Conservation (phyloP, 2,113 vertebrate species). For the Lepus europaeus region DNA sequence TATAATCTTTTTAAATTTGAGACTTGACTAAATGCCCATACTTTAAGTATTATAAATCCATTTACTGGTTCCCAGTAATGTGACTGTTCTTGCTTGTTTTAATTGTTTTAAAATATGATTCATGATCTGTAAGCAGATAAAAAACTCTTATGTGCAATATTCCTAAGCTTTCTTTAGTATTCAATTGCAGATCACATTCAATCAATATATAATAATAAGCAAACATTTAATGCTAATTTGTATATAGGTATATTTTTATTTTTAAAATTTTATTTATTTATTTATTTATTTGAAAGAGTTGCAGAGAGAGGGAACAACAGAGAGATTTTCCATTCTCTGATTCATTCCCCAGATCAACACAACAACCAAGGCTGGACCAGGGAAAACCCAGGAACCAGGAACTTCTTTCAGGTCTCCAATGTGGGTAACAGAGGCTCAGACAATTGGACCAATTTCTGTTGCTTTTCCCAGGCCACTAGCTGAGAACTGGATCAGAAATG, state of each 20-base stretch:
- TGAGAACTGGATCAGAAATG: no score
- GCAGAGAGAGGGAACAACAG: no score
- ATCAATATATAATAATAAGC: not conserved
- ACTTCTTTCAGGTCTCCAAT: no score
- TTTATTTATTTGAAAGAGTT: no score
- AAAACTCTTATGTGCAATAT: not conserved
- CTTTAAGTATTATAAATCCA: not conserved
- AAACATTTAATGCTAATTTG: not conserved
- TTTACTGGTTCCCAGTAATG: not conserved
- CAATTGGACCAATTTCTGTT: no score
- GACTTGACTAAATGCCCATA: not conserved
- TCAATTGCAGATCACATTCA: not conserved
- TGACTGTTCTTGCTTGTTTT: not conserved
- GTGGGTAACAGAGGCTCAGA: no score
- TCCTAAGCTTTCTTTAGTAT: not conserved
- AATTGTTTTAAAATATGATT: not conserved
- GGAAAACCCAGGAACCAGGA: no score
- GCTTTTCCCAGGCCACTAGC: no score
- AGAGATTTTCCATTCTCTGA: no score
- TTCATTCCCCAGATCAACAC: no score
- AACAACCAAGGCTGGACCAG: no score
- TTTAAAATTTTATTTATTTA: no score
- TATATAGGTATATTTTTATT: not conserved
- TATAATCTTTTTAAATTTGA: not conserved
- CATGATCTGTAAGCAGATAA: not conserved